Conservation (phyloP, 1,140 invertebrate genomes). For the Leptinotarsa defecta region DNA sequence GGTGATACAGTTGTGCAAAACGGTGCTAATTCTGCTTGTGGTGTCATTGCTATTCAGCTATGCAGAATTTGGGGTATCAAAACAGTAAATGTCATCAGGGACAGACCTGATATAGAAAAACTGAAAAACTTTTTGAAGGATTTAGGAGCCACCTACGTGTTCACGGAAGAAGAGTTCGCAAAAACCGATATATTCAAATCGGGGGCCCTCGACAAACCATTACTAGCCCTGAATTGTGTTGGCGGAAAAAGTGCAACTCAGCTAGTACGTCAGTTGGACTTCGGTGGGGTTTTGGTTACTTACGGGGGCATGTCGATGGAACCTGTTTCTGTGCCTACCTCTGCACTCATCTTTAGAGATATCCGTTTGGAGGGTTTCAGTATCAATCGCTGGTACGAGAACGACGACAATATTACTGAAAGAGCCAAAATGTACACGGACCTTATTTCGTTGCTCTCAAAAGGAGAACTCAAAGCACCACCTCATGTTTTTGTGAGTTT, state of each 20-base stretch:
- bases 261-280: conserved; percentile 73
- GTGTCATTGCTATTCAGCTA: conserved; percentile 91
- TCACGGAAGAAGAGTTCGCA: conserved; percentile 87
- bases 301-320: conserved; percentile 97
- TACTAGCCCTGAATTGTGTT: conserved; percentile 91
- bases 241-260: conserved; percentile 88
- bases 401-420: conserved; percentile 80
- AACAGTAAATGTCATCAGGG: conserved; percentile 84
- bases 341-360: conserved; percentile 91
- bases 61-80: conserved; percentile 76
- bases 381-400: conserved; percentile 80
- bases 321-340: conserved; percentile 80
- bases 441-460: conserved; percentile 70
- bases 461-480: conserved; percentile 76
- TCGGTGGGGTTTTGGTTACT: conserved; percentile 83
- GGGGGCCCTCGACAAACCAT: conserved; percentile 68
- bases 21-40: conserved; percentile 94
- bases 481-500: conserved; percentile 72
- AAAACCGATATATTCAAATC: conserved; percentile 74
- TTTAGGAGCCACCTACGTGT: conserved; percentile 84
- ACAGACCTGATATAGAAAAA: conserved; percentile 76
- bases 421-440: conserved; percentile 76
- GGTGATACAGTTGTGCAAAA: conserved; percentile 95
- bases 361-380: conserved; percentile 78
- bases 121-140: conserved; percentile 71